Percentiles rank a stretch among this genome's conserved stretches.
phyloP scores from a whole-genome alignment of 30 jellyfish, hydroid and myxozoan species.

The Turritopsis dohrnii region DNA sequence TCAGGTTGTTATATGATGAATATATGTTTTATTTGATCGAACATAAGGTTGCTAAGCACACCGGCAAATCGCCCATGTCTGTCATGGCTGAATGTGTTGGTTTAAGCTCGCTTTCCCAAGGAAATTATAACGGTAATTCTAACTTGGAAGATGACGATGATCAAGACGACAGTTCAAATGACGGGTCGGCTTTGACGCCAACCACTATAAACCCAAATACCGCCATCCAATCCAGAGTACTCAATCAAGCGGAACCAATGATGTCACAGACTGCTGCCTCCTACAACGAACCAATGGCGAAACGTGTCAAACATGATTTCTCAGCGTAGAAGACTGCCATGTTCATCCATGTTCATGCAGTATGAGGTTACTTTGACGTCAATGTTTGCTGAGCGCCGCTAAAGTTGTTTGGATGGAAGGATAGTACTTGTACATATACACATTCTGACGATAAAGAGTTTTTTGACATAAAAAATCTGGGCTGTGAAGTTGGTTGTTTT shows the following conservation, averaged over 20 bases:
- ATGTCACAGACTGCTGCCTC: slow-evolving; percentile 10
- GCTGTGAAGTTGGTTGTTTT: neutral
- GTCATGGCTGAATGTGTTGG: slow-evolving; percentile 92
- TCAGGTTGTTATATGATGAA: slow-evolving; percentile 88
- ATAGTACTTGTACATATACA: neutral
- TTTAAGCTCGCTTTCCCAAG: slow-evolving; percentile 21
- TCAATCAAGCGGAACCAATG: slow-evolving; percentile 4
- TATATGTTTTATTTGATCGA: slow-evolving; percentile 91
- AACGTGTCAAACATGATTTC: neutral
- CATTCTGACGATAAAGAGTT: too few species aligned
- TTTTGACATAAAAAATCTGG: neutral
- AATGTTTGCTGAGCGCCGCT: too few species aligned
- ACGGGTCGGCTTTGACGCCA: slow-evolving; percentile 23
- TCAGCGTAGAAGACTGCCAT: neutral
- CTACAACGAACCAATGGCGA: neutral
- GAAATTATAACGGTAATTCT: slow-evolving; percentile 9
- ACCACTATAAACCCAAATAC: neutral
- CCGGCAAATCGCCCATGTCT: slow-evolving; percentile 95
- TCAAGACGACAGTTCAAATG: slow-evolving; percentile 25
- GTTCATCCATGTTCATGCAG: neutral
- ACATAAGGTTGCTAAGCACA: slow-evolving; percentile 93
- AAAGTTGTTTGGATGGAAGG: neutral
- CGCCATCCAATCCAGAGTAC: neutral
- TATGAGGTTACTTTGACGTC: too few species aligned
- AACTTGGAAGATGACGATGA: slow-evolving; percentile 27